Conservation (phyloP, 1,140 invertebrate genomes). For the Protaetia brevitarsis region DNA sequence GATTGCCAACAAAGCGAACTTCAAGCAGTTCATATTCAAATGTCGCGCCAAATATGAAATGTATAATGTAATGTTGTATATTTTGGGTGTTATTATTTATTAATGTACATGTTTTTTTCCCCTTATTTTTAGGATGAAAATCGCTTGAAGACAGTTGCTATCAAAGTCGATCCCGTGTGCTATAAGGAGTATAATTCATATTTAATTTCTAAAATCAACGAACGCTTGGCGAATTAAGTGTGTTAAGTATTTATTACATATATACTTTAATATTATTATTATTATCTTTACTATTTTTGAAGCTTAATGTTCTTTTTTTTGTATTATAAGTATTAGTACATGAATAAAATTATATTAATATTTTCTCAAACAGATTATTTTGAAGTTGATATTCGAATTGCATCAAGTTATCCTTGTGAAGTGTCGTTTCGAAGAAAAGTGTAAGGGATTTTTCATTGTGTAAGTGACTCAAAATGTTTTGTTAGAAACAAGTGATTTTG, state of each 20-base stretch:
- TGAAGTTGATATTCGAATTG: too few species aligned
- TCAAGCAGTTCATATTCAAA: conserved; percentile 78
- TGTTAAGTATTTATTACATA: not conserved
- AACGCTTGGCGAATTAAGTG: conserved; percentile 25
- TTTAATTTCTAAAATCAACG: conserved; percentile 50
- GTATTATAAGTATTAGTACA: not conserved
- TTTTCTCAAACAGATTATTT: not conserved
- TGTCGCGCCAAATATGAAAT: conserved; percentile 83
- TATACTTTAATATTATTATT: not conserved
- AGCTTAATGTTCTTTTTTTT: too few species aligned
- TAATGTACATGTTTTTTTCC: conserved; percentile 31
- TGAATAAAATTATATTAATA: too few species aligned
- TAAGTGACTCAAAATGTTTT: too few species aligned
- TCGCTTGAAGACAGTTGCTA: conserved; percentile 71
- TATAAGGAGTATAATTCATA: conserved; percentile 70
- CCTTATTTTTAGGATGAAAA: conserved; percentile 76
- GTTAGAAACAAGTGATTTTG: too few species aligned
- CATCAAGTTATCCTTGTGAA: too few species aligned
- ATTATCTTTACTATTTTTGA: too few species aligned
- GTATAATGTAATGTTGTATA: conserved; percentile 68
- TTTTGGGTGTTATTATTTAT: conserved; percentile 12
- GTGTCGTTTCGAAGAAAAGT: too few species aligned
- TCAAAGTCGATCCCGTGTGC: conserved; percentile 67
- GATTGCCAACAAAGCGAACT: conserved; percentile 70
- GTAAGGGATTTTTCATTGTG: too few species aligned